These are phyloP conservation scores for Epistrophe grossulariae DNA, from an alignment of 2,888 invertebrate species.

Conservation along the genomic window DNA sequence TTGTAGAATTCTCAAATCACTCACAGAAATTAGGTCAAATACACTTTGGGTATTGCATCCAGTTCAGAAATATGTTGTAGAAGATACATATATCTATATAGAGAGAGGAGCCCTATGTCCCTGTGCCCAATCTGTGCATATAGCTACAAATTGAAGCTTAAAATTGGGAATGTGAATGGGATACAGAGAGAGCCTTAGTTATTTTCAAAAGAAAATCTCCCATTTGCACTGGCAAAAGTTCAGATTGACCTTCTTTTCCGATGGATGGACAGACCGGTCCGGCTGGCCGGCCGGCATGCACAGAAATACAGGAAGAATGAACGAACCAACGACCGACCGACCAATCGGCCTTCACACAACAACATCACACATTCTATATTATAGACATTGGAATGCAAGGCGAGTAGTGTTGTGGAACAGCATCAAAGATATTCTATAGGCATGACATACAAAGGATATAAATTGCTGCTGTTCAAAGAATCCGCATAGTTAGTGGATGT, in stretches of 20 bases:
- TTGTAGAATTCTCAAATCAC: constrained; percentile 59
- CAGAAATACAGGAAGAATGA: neutral
- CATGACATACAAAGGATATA: constrained; percentile 71
- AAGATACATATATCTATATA: no score
- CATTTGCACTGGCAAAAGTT: constrained; percentile 64
- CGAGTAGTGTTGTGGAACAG: constrained; percentile 56
- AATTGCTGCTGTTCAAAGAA: constrained; percentile 73
- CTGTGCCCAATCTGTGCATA: constrained; percentile 38
- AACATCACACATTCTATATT: constrained; percentile 42
- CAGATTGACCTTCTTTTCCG: constrained; percentile 62
- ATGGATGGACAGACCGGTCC: neutral
- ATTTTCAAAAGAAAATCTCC: constrained; percentile 65
- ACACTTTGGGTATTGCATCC: constrained; percentile 49
- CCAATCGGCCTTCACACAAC: constrained; percentile 61
- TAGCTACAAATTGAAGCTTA: constrained; percentile 53
- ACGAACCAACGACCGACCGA: constrained; percentile 8
- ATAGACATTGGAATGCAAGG: constrained; percentile 20
- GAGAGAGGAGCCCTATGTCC: constrained; percentile 1
- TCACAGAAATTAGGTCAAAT: constrained; percentile 70
- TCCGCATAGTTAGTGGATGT: constrained; percentile 73
- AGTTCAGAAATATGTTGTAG: constrained; percentile 12
- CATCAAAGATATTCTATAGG: constrained; percentile 70
- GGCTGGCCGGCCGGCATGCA: neutral
- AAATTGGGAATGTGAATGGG: constrained; percentile 27
- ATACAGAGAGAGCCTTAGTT: constrained; percentile 21